A percentile compares a stretch with the other conserved stretches of the same genome.
Evolutionary conservation across 2,797 vertebrate species (phyloP).

Genomic region (Atherinosoma microstoma): DNA sequence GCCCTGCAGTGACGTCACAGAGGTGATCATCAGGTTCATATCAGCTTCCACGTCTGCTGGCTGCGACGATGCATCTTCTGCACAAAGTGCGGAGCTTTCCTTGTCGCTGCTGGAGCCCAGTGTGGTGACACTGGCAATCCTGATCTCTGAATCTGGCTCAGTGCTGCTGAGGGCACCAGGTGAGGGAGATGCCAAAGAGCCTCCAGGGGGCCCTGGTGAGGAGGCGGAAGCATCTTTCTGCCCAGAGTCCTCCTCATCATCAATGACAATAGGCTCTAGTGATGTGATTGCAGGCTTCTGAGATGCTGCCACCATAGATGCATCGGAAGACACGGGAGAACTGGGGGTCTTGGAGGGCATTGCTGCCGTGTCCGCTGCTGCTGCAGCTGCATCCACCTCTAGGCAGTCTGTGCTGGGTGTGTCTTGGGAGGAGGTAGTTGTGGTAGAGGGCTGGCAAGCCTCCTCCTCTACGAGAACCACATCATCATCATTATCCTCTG

Average conservation of each 20-base stretch:
- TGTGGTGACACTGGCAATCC: conserved; percentile 96
- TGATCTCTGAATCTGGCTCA: conserved; percentile 96
- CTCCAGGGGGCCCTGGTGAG: conserved; percentile 51
- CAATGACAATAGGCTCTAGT: conserved; percentile 96
- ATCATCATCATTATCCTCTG: conserved; percentile 92
- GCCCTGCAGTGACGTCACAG: conserved; percentile 95
- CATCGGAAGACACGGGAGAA: conserved; percentile 73
- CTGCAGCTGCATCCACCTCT: conserved; percentile 72
- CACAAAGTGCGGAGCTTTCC: conserved; percentile 49
- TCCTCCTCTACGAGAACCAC: conserved; percentile 93
- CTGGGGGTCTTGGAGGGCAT: conserved; percentile 67
- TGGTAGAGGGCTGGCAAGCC: conserved; percentile 73
- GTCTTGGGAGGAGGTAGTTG: conserved; percentile 78
- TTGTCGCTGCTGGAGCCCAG: conserved; percentile 84
- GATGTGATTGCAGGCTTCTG: conserved; percentile 83
- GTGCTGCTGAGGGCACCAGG: conserved; percentile 87
- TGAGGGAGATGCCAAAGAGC: conserved; percentile 43
- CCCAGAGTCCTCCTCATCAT: conserved; percentile 95
- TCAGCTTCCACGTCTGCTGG: conserved; percentile 71
- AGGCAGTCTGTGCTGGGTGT: conserved; percentile 83
- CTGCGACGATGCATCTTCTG: conserved; percentile 32
- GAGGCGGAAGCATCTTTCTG: conserved; percentile 76
- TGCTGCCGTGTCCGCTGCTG: conserved; percentile 73
- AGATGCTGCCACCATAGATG: conserved; percentile 45
- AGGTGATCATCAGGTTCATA: conserved; percentile 97